Base-by-base conservation (phyloP, 2,797 vertebrate genomes). In the Micropoecilia bifurca region DNA sequence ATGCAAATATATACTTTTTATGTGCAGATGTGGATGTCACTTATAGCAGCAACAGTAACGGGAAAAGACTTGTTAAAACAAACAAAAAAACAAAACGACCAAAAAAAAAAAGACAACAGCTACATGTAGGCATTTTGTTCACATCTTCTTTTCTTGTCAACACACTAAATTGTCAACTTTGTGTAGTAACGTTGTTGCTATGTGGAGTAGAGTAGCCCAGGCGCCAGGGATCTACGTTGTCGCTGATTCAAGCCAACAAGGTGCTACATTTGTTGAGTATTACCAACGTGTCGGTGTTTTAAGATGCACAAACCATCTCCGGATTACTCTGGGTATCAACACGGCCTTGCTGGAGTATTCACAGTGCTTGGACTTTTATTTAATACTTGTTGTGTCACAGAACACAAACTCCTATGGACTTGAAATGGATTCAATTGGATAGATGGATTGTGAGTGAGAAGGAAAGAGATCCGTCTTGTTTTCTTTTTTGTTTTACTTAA, bases 1-100 rank as follows among this genome's bases (percentile, higher is more conserved):
- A 96, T 95, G 96, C 95, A 96, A 94, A 96, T 95, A 96, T 96
- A 96, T 96, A 96, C 94, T 96, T 96, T 96, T 96, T 96, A 96
- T 96, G 96, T 96, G 95, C 95, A 95, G 94, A 96, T 95, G 95
- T 96, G 95, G 94, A 95, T 95, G 96, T 96, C 95, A 96, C 95
- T 93, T 94, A 95, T 95, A 93, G 94, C 95, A 95, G 94, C 95
- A 95, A 95, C 94, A 93, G 96, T 94, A 94, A 93, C 92, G 91
- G 73, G 74, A 84, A 92, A 95, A 93, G 81, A 91, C 91, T 89
- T 92, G 87, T 90, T 63, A 88, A 89, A 53, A 53, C 50, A 48
- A 47, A 47, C 4, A 5, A 16, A 47, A 16, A 16, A 22, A 46
- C 0, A 18, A 18, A 48, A 48, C 47, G 6, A 48, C 14, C 8